Conservation (phyloP, 2,888 invertebrate genomes). For the Arctia plantaginis region DNA sequence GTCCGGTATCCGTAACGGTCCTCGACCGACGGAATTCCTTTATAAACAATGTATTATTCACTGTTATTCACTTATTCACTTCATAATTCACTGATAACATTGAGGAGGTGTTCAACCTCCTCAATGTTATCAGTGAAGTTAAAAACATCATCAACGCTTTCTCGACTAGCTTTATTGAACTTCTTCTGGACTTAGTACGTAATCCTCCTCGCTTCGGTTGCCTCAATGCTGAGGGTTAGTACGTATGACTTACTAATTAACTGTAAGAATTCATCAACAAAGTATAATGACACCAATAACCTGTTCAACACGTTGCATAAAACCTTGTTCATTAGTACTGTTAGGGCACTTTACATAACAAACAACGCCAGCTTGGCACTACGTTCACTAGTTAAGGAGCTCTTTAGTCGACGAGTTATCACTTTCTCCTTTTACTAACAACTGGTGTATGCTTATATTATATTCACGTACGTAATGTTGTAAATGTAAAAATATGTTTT, state of each 20-base stretch:
- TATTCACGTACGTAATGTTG: background rate
- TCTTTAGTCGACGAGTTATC: background rate
- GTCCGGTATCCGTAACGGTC: no score
- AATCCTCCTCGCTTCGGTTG: no score
- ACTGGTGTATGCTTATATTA: background rate
- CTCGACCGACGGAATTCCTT: background rate
- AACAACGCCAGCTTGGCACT: background rate
- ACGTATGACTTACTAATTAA: no score
- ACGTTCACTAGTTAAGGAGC: background rate
- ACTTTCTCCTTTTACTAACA: background rate
- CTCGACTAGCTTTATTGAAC: background rate
- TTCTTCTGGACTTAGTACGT: background rate
- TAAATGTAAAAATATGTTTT: background rate
- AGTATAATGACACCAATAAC: background rate
- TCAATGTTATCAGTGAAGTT: background rate
- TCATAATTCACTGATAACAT: no score
- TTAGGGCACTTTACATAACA: constrained; percentile 1
- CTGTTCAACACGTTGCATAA: background rate
- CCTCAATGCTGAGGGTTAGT: no score
- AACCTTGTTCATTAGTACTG: background rate
- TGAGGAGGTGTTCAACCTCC: no score
- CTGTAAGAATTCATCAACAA: background rate
- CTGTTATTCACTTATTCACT: no score
- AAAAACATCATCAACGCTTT: background rate
- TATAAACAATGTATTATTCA: background rate